Conservation (phyloP, 2,888 invertebrate genomes). For the Dynastes maya region DNA sequence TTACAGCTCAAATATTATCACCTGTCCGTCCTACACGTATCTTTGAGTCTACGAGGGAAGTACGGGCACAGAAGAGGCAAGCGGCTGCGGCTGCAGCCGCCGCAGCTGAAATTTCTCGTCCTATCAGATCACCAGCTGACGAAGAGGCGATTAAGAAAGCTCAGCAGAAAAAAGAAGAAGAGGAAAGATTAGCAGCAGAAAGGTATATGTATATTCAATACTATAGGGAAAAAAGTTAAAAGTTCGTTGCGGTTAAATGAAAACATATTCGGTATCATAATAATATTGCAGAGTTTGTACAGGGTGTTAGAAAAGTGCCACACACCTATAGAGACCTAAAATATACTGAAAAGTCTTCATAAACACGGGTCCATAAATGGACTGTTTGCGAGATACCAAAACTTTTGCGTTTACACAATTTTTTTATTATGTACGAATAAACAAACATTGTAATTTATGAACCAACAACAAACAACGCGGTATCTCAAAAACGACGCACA, state of each 20-base stretch:
- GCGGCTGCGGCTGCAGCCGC: slow-evolving; percentile 20
- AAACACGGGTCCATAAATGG: too few relatives aligned
- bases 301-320: too few relatives aligned
- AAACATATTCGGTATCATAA: too few relatives aligned
- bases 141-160: slow-evolving; percentile 67
- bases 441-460: too few relatives aligned
- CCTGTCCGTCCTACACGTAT: slow-evolving; percentile 81
- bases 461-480: too few relatives aligned
- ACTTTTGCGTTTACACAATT: too few relatives aligned
- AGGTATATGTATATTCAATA: slow-evolving; percentile 66
- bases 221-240: not conserved
- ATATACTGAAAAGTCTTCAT: too few relatives aligned
- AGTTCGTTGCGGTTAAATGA: not conserved
- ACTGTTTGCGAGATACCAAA: too few relatives aligned
- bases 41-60: slow-evolving; percentile 77
- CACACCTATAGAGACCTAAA: too few relatives aligned
- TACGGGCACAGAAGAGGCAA: slow-evolving; percentile 67
- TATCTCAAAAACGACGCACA: too few relatives aligned
- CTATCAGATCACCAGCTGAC: slow-evolving; percentile 39
- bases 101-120: slow-evolving; percentile 43
- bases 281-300: too few relatives aligned
- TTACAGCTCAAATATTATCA: slow-evolving; percentile 70
- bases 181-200: slow-evolving; percentile 77
- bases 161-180: slow-evolving; percentile 76
- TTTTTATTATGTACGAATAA: too few relatives aligned